Base-by-base conservation (phyloP, 30 jellyfish, hydroid and myxozoan genomes). In the Hydra vulgaris region DNA sequence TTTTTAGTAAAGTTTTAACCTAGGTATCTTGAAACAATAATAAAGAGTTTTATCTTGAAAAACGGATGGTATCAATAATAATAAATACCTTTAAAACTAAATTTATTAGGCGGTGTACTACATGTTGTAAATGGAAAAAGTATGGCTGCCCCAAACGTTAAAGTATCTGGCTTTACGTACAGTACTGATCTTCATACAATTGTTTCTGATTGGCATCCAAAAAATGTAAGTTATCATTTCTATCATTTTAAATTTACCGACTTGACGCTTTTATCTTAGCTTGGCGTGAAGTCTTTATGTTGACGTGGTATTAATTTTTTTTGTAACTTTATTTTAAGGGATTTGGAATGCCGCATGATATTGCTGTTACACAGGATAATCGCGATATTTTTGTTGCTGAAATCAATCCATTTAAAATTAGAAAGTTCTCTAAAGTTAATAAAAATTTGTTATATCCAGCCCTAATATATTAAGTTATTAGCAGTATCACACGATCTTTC, bases 291-390 rank as follows among this genome's bases (percentile, higher is more conserved):
- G n/a, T n/a, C n/a, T n/a, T n/a, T n/a, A n/a, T n/a, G n/a, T n/a
- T n/a, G n/a, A n/a, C n/a, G n/a, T n/a, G n/a, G n/a, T n/a, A n/a
- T n/a, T n/a, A n/a, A n/a, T n/a, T n/a, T n/a, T n/a, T n/a, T n/a
- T 21, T 12, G 23, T 24, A 3, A 19, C 21, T 17, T 85, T 73
- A 22, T 55, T 75, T 83, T 76, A 72, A 91, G 98, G 95, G 88
- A 7, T 87, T 91, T 27, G 27, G 81, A 17, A 83, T 81, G 21
- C 98, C 98, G 15, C 98, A 91, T 76, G 98, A 91, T 73, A 18
- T 91, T n/a, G 89, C 96, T 18, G 95, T 86, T 0, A 88, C 95
- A 0, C 69, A 22, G 66, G 80, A 82, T 66, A 88, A 89, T 27
- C 53, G 81, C 15, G 85, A 82, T 23, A 79, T 91, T 8, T 91